Base-by-base conservation (phyloP, 2,113 vertebrate genomes). In the Perca flavescens region DNA sequence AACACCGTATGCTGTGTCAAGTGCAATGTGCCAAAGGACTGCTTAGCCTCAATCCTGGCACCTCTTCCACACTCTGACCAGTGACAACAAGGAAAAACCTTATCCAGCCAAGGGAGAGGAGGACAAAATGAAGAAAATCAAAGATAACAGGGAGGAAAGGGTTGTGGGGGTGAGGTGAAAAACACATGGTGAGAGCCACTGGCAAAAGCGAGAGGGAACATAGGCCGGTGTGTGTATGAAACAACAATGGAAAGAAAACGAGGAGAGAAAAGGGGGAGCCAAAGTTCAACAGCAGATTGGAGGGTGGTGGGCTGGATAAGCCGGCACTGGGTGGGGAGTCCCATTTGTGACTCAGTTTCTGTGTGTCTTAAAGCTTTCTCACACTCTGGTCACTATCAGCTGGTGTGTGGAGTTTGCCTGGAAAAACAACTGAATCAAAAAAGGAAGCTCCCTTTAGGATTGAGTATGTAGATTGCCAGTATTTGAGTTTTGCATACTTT, bases 161-260 rank as follows among this genome's bases (percentile, higher is more conserved):
- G 36, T 43, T 56, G 28, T 28, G 17, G 2, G 22, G n/a, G 21
- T 12, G 31, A 61, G 28, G 61, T 58, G 77, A 86, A 74, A 83
- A 88, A 85, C 25, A 80, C 50, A 80, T 10, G 28, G 19, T 19
- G 62, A 53, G 68, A 60, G 80, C 47, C 71, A 74, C 52, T 31
- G 52, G 68, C n/a, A 65, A 74, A 71, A 88, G 74, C 6, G 2
- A 74, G 58, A 61, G 46, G 46, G 36, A 88, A 86, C 40, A 52
- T 11, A 57, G 80, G 17, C 49, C 4, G 0, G 49, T 58, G 76
- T 57, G 62, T 71, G 72, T 25, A 75, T 77, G 75, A 75, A 73
- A 86, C 50, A 86, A 88, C 85, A 89, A 87, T 72, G 74, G 80
- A 86, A 87, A 79, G 63, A 90, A 88, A 91, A 73, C 64, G 50